Base-by-base conservation (phyloP, 2,113 vertebrate species). In the Oryzias celebensis region DNA sequence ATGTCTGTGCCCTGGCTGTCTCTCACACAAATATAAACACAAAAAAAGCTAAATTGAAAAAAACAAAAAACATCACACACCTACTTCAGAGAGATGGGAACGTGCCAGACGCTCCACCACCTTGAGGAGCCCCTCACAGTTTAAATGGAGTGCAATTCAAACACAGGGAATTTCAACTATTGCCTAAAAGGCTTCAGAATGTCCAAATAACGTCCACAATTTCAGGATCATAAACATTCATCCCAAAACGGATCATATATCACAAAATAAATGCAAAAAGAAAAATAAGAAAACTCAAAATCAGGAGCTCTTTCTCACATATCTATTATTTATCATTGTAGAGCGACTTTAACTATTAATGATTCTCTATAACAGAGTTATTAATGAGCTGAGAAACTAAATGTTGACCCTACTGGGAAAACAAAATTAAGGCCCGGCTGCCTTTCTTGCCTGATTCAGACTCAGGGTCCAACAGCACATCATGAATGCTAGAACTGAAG, bases 301-400 rank as follows among this genome's bases (percentile, higher is more conserved):
- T 77, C 52, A 65, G 67, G 51, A 64, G 64, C 8, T 81, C 75
- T 68, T 57, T 81, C 69, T 78, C 82, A 90, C 86, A 75, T 87
- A 93, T 75, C 77, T 77, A 92, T 92, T 89, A 81, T 77, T 87
- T 80, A 89, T 91, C 87, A 90, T 88, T 75, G 81, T 86, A 84
- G 70, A 65, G 89, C 62, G 86, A 90, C 83, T 91, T 93, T 89
- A 94, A 92, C 84, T 84, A 93, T 94, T 95, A 93, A 94, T 94
- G 92, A 92, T 92, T 83, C 82, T 73, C 53, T 83, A 85, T 83
- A 86, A 85, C 84, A 84, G 71, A 64, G 82, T 90, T 91, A 92
- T 92, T 94, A 93, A 93, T 85, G 90, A 92, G 90, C 87, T 87
- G 84, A 85, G 83, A 92, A 90, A 87, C 83, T 84, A 86, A 91